Evolutionary conservation across 2,888 invertebrate genomes (phyloP), one percentile per base, ranked within the genome.

Genomic region (Dryadula phaetusa): DNA sequence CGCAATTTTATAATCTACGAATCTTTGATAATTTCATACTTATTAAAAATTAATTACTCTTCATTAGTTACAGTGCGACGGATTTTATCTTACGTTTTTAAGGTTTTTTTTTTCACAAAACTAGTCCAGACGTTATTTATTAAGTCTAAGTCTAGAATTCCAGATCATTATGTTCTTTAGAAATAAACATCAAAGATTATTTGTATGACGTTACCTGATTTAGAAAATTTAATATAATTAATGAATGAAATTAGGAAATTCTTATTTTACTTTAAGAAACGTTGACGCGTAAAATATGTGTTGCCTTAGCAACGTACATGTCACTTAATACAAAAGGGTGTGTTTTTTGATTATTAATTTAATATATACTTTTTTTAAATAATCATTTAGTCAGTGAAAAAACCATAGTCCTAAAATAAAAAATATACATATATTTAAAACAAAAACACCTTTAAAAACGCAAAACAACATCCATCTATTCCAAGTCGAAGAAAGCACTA

Each of bases 401-500:
- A n/a, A n/a, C n/a, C n/a, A n/a, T n/a, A n/a, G n/a, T n/a, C n/a
- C n/a, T n/a, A n/a, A n/a, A n/a, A n/a, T n/a, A n/a, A n/a, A n/a
- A n/a, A n/a, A n/a, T n/a, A n/a, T n/a, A n/a, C n/a, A n/a, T n/a
- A n/a, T n/a, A n/a, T n/a, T n/a, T n/a, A n/a, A 20, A 20, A 20
- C 12, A 46, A 46, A 10, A 20, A 46, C 8, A 10, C 10, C 2
- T 2, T 7, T 12, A 12, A 37, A 37, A 37, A 12, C 12, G 1
- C 12, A 12, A 3, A 37, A 28, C 16, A 52, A 52, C 8, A 56
- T 22, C 20, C 37, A 0, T 37, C 56, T 56, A 37, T 37, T 56
- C 8, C n/a, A 16, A 44, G 34, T 42, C 63, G 42, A 25, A 63
- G 32, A 49, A 56, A 70, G 66, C 61, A 69, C 67, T 73, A 64